Base-by-base conservation (phyloP, 2,888 invertebrate genomes). In the Nipponacmea schrenckii region DNA sequence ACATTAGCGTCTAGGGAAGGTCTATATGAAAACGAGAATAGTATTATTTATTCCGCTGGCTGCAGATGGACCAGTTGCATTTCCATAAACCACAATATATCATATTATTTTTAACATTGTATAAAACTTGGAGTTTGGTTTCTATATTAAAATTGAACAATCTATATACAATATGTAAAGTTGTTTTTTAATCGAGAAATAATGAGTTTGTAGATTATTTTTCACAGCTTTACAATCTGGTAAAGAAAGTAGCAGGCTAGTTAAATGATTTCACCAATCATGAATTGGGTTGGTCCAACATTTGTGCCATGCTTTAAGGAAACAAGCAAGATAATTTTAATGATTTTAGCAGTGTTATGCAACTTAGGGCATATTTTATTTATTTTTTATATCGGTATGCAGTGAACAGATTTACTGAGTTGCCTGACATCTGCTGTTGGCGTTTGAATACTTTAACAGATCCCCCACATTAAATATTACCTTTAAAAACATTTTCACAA, bases 151-250 rank as follows among this genome's bases (percentile, higher is more conserved):
- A 56, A 56, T 56, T 14, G 56, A 56, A 56, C 24, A 56, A 56
- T 56, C 12, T 56, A 56, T 14, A 56, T 56, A 56, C 56, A 56
- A 56, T 56, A 56, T 14, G 20, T 14, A 24, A 10, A 8, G 24
- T 24, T 14, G 20, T 10, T 39, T 24, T 56, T 56, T 56, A 56
- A 56, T 56, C 20, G 12, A 56, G 12, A 24, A 56, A 56, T 56
- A 56, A 56, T 24, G 56, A 56, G 56, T 56, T 56, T 56, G 10
- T 24, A 56, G 56, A 56, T 56, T 56, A 56, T 56, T 24, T 20
- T 24, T 24, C 20, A 56, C 20, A 56, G 24, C 20, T 24, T 12
- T 56, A 24, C 56, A 56, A 56, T 24, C 20, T 56, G 56, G 56
- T 24, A 24, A 20, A 56, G 56, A 20, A 24, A 56, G 56, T 24